These are phyloP conservation scores for Polyommatus icarus DNA, from an alignment of 2,888 invertebrate species.

Conservation along the genomic window DNA sequence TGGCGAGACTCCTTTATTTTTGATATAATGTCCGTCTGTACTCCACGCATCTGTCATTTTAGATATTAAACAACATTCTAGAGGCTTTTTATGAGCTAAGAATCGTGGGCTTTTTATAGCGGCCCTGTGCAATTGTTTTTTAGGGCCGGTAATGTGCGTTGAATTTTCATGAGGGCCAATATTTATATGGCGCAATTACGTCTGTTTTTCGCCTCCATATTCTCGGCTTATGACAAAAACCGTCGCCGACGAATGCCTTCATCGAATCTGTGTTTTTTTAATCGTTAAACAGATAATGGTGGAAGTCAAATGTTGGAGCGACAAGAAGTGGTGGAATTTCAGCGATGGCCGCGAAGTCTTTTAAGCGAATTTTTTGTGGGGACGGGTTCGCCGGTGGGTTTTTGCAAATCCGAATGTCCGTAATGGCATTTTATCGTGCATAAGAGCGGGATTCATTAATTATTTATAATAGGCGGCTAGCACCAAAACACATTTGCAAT, in stretches of 20 bases:
- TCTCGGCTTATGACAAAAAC: constrained; percentile 67
- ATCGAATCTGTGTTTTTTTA: constrained; percentile 70
- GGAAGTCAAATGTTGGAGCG: constrained; percentile 75
- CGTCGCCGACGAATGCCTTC: constrained; percentile 65
- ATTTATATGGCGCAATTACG: constrained; percentile 67
- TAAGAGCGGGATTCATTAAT: constrained; percentile 79
- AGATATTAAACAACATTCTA: constrained; percentile 67
- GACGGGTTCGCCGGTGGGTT: constrained; percentile 70
- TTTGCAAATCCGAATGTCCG: constrained; percentile 75
- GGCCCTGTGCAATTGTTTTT: constrained; percentile 48
- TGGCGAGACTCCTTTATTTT: constrained; percentile 50
- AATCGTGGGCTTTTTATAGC: constrained; percentile 18
- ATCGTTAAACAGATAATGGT: constrained; percentile 77
- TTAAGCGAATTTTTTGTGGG: constrained; percentile 66
- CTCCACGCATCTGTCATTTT: constrained; percentile 72
- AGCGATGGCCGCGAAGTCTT: constrained; percentile 76
- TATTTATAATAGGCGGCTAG: constrained; percentile 77
- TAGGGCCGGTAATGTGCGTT: constrained; percentile 31
- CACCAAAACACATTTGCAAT: constrained; percentile 56
- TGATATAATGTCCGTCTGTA: constrained; percentile 47
- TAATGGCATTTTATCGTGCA: constrained; percentile 81
- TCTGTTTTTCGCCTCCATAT: constrained; percentile 59
- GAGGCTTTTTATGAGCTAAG: constrained; percentile 47
- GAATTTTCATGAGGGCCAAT: constrained; percentile 61
- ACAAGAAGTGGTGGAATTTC: constrained; percentile 76